Percentiles rank a stretch among this genome's conserved stretches.
Evolutionary conservation across 2,797 vertebrate species (phyloP).

Genomic region (Arnoldichthys spilopterus): DNA sequence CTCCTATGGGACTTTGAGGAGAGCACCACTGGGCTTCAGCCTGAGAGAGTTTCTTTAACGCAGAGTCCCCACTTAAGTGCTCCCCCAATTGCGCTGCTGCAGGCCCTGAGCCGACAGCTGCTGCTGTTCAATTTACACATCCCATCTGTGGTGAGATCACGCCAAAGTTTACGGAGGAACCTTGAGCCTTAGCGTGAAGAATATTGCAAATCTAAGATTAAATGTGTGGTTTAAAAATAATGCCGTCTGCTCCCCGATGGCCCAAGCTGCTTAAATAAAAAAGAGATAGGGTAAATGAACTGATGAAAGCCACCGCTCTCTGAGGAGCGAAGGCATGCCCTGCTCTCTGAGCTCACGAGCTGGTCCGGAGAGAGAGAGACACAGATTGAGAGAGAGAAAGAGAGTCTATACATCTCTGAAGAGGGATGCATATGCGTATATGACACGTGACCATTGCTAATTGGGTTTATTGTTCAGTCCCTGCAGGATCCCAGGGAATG

Average conservation of each 20-base stretch:
- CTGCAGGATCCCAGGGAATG: slow-evolving; percentile 2
- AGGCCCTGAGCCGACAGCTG: slow-evolving; percentile 4
- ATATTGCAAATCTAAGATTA: slow-evolving; percentile 40
- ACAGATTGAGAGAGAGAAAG: slow-evolving; percentile 8
- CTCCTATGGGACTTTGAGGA: background rate
- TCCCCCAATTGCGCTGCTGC: background rate
- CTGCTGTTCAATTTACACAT: slow-evolving; percentile 46
- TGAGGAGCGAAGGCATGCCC: slow-evolving; percentile 20
- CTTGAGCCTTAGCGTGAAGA: slow-evolving; percentile 13
- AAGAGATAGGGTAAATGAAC: slow-evolving; percentile 27
- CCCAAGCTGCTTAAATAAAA: slow-evolving; percentile 41
- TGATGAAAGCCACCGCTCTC: slow-evolving; percentile 5
- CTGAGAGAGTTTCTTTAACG: background rate
- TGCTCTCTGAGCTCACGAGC: slow-evolving; percentile 24
- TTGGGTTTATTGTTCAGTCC: slow-evolving; percentile 9
- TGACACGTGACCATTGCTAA: slow-evolving; percentile 13
- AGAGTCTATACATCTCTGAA: background rate
- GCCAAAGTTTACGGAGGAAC: slow-evolving; percentile 12
- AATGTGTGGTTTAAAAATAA: slow-evolving; percentile 22
- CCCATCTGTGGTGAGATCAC: slow-evolving; percentile 14
- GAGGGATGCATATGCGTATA: background rate
- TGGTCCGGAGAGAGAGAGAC: background rate
- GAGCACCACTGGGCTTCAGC: background rate
- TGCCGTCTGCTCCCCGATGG: slow-evolving; percentile 7
- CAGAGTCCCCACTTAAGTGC: background rate